These are phyloP conservation scores for Trypoxylon attenuatum DNA, from an alignment of 2,888 invertebrate species.

Conservation along the genomic window DNA sequence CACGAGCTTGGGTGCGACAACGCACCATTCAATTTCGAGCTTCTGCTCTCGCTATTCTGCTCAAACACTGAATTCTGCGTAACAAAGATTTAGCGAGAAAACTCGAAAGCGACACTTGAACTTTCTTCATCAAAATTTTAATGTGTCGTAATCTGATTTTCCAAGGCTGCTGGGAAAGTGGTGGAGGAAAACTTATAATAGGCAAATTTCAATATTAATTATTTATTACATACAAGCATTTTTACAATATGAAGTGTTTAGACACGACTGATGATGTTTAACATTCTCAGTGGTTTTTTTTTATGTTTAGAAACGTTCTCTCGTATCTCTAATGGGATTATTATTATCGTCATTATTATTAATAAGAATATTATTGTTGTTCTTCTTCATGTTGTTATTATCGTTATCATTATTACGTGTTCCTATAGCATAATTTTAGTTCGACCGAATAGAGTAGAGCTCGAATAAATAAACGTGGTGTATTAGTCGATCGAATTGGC, in stretches of 20 bases:
- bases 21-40: too few relatives aligned
- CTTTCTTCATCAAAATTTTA: too few relatives aligned
- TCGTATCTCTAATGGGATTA: conserved; percentile 50
- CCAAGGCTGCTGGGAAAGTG: too few relatives aligned
- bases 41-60: too few relatives aligned
- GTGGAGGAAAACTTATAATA: too few relatives aligned
- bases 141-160: too few relatives aligned
- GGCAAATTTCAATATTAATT: conserved; percentile 42
- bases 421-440: conserved; percentile 53
- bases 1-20: too few relatives aligned
- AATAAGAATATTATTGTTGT: conserved; percentile 32
- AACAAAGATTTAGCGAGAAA: too few relatives aligned
- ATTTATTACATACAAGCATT: conserved; percentile 57
- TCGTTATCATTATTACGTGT: conserved; percentile 46
- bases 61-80: too few relatives aligned
- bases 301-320: conserved; percentile 52
- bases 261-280: conserved; percentile 57
- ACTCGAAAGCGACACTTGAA: too few relatives aligned
- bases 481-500: conserved; percentile 28
- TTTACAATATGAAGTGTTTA: conserved; percentile 49
- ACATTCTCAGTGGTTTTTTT: conserved; percentile 47
- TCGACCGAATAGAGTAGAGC: conserved; percentile 52
- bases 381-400: conserved; percentile 25
- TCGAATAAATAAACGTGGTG: conserved; percentile 44
- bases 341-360: conserved; percentile 33